Base-by-base conservation (phyloP, 2,888 invertebrate species). In the Chromoteleia sp. region DNA sequence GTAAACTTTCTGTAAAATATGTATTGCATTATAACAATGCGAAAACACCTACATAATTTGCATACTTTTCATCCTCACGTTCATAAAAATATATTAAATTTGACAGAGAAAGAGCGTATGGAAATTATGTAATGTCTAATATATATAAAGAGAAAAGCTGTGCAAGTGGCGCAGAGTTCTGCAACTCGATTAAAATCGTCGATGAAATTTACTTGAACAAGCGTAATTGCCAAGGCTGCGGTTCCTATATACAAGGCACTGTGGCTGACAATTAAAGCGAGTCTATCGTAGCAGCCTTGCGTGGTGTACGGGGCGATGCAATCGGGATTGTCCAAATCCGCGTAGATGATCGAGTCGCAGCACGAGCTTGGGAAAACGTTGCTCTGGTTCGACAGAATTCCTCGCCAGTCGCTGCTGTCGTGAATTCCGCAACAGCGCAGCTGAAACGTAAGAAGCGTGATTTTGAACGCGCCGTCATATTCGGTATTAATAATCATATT, bases 211-310 rank as follows among this genome's bases (percentile, higher is more conserved):
- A 96, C 96, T 94, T 96, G 96, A 81, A 96, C 95, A 86, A 96
- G 94, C 5, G 96, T 95, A 76, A 96, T 95, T n/a, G 96, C 95
- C 86, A 96, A 93, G 2, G 96, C 96, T 2, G 96, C 96, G 58
- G 95, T 95, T 1, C 95, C 96, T 79, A 96, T 92, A 61, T 96
- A 92, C 68, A 96, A 93, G 25, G 95, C 94, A 88, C 96, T 95
- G 89, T 95, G 95, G 84, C 94, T 93, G n/a, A 96, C 92, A 79
- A 96, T 91, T 84, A 93, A 93, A 58, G 93, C 92, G 84, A 96
- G 93, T 58, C 94, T 92, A 6, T 92, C 92, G 52, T 94, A 92
- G 85, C 96, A 96, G 2, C 96, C 96, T 78, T 92, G 73, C 8
- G 39, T 41, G 74, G 88, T 90, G 76, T 86, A 58, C 0, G 50